Evolutionary conservation across 1,140 invertebrate genomes (phyloP).

Genomic region (Diachasmimorpha longicaudata): DNA sequence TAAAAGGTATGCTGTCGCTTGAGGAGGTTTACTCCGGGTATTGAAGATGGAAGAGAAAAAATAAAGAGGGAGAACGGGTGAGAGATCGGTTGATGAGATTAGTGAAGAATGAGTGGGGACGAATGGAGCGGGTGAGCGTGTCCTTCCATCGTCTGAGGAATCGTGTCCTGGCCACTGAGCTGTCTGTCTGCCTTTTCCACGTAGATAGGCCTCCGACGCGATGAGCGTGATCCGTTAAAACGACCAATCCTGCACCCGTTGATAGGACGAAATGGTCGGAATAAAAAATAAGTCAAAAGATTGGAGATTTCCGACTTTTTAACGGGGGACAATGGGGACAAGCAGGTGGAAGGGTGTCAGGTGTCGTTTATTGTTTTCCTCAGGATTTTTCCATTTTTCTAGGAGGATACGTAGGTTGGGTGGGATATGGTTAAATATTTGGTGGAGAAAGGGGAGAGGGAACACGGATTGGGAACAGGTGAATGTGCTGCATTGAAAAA

Average conservation of each 20-base stretch:
- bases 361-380: not conserved
- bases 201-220: conserved; percentile 19
- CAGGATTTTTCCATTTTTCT: not conserved
- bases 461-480: no score
- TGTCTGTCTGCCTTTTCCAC: conserved; percentile 17
- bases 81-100: conserved; percentile 31
- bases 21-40: not conserved
- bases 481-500: not conserved
- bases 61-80: not conserved
- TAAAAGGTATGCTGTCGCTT: conserved; percentile 1
- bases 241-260: conserved; percentile 26
- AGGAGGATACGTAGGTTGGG: no score
- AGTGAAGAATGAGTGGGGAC: conserved; percentile 18
- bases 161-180: conserved; percentile 28
- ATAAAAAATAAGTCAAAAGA: not conserved
- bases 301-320: not conserved
- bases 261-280: not conserved
- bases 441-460: not conserved
- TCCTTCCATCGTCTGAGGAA: conserved; percentile 13
- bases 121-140: conserved; percentile 7
- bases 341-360: not conserved
- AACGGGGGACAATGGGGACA: not conserved
- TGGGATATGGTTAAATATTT: no score
- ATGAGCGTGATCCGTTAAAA: conserved; percentile 29
- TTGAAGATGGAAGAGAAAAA: not conserved